These are phyloP conservation scores for Meloidogyne floridensis DNA, from an alignment of 1,140 invertebrate genomes.

Conservation along the genomic window DNA sequence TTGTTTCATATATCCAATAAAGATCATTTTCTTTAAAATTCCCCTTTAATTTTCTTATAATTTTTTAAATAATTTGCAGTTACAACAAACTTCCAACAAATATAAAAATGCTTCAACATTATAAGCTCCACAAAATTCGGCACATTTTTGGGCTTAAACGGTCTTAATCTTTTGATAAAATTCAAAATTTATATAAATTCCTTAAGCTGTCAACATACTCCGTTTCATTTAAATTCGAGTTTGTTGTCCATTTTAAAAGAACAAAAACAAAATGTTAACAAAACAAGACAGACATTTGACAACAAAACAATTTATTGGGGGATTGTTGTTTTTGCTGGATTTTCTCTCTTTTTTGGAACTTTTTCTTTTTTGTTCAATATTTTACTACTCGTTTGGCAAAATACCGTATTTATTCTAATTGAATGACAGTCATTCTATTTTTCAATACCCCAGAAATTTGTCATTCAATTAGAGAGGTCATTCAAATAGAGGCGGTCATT, in stretches of 20 bases:
- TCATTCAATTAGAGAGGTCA: too few relatives aligned
- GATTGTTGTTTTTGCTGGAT: constrained; percentile 14
- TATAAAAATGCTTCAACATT: neutral
- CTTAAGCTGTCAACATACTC: neutral
- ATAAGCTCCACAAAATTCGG: neutral
- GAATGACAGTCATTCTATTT: too few relatives aligned
- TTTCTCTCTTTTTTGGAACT: constrained; percentile 14
- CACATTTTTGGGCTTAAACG: neutral
- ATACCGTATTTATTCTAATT: too few relatives aligned
- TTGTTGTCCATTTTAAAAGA: neutral
- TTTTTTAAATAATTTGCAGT: neutral
- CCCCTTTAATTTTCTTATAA: too few relatives aligned
- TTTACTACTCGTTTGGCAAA: neutral
- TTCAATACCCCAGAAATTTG: too few relatives aligned
- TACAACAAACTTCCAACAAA: neutral
- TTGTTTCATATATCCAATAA: too few relatives aligned
- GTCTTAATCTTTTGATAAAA: neutral
- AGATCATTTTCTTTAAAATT: too few relatives aligned
- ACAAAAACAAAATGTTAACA: neutral
- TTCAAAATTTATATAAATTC: neutral
- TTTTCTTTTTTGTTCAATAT: neutral
- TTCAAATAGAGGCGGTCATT: too few relatives aligned
- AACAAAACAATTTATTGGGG: constrained; percentile 1
- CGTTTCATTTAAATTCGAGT: neutral
- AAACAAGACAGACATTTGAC: neutral